Evolutionary conservation across 2,113 vertebrate genomes (phyloP).

Genomic region (Rhabdornis inornatus): DNA sequence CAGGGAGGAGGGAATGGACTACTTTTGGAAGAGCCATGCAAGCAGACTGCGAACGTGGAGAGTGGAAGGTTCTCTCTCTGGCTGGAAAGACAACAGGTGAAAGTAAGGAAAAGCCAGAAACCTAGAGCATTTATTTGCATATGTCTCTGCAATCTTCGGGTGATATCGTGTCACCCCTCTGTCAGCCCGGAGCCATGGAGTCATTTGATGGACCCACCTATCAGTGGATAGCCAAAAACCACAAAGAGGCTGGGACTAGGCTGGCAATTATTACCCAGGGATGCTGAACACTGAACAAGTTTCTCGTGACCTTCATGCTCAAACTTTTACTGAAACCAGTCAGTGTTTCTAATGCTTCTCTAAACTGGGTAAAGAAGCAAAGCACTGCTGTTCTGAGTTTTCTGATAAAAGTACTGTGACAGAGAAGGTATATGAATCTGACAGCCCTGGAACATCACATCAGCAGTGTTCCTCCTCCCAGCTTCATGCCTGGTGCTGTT

Average conservation of each 20-base stretch:
- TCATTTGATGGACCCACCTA: fast-evolving
- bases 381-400: neutral
- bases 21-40: neutral
- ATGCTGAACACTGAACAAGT: neutral
- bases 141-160: neutral
- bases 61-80: neutral
- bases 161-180: neutral
- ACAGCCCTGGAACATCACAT: neutral
- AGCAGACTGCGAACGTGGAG: neutral
- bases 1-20: neutral
- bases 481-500: fast-evolving
- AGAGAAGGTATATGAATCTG: neutral
- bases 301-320: neutral
- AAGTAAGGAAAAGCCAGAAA: neutral
- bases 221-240: neutral
- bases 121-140: neutral
- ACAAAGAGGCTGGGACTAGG: neutral
- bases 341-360: neutral
- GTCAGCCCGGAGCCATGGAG: neutral
- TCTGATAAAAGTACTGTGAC: neutral
- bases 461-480: neutral
- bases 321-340: neutral
- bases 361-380: neutral
- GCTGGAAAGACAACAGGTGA: neutral
- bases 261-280: neutral